Percentiles rank a stretch among this genome's conserved stretches.
These are phyloP conservation scores for Dasypus novemcinctus DNA, from an alignment of 2,113 vertebrate genomes.

Conservation along the genomic window DNA sequence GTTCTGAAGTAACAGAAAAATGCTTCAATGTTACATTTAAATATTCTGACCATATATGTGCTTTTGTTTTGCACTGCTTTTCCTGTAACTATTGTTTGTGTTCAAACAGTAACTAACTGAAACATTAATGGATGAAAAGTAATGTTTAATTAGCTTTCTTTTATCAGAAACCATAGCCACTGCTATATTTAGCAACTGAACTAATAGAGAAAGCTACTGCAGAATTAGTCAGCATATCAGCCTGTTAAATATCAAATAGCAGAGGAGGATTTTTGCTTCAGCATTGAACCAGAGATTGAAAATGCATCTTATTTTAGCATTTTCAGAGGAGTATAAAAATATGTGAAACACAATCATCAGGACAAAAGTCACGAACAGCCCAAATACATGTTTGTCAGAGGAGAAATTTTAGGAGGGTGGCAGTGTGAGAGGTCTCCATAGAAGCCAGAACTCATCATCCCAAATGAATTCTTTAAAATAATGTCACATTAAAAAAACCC, in stretches of 20 bases:
- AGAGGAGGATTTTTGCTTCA: slow-evolving; percentile 70
- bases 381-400: slow-evolving; percentile 28
- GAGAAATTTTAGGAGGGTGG: neutral
- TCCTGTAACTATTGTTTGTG: neutral
- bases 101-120: slow-evolving; percentile 45
- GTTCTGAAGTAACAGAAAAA: slow-evolving; percentile 16
- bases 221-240: slow-evolving; percentile 71
- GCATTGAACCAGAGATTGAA: slow-evolving; percentile 51
- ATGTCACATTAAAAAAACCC: slow-evolving; percentile 39
- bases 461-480: slow-evolving; percentile 34
- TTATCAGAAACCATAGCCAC: slow-evolving; percentile 60
- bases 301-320: slow-evolving; percentile 69
- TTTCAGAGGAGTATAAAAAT: slow-evolving; percentile 53
- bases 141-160: slow-evolving; percentile 66
- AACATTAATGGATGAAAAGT: slow-evolving; percentile 62
- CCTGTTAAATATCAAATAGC: slow-evolving; percentile 66
- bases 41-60: neutral
- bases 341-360: slow-evolving; percentile 57
- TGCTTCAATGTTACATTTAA: neutral
- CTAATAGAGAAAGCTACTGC: slow-evolving; percentile 51
- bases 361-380: slow-evolving; percentile 54
- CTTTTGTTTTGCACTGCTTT: slow-evolving; percentile 38
- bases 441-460: slow-evolving; percentile 53
- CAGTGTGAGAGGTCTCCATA: neutral
- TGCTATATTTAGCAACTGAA: slow-evolving; percentile 69